Percentiles rank a stretch among this genome's conserved stretches.
Conservation (phyloP, 2,797 vertebrate species). For the Epinephelus awoara region DNA sequence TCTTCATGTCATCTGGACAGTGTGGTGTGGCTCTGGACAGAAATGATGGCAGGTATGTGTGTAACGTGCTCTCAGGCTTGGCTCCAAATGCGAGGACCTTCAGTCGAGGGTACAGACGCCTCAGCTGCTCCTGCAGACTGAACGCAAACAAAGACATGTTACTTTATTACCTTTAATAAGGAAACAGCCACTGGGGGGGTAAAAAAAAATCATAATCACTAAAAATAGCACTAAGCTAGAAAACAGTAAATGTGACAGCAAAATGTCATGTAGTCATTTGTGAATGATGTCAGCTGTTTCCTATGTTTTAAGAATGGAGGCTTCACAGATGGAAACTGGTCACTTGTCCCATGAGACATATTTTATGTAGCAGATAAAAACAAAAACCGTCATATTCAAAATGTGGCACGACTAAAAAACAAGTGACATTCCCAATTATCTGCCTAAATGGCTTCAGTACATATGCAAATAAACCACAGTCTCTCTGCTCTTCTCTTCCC, state of each 20-base stretch:
- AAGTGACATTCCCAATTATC: not conserved
- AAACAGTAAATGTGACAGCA: not conserved
- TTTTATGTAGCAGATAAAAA: not conserved
- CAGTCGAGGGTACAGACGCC: slow-evolving; percentile 92
- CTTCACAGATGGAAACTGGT: not conserved
- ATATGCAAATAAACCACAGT: not conserved
- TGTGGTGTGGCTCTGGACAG: slow-evolving; percentile 91
- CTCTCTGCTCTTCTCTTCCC: not conserved
- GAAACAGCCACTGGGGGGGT: not conserved
- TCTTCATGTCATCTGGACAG: slow-evolving; percentile 92
- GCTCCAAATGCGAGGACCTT: slow-evolving; percentile 94
- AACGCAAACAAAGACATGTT: not conserved
- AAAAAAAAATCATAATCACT: not conserved
- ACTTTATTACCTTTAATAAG: not conserved
- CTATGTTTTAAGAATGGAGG: not conserved
- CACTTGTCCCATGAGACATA: not conserved
- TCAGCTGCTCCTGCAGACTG: slow-evolving; percentile 95
- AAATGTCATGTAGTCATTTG: not conserved
- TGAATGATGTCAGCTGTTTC: not conserved
- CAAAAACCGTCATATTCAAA: not conserved
- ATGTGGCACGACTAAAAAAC: not conserved
- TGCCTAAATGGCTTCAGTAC: not conserved
- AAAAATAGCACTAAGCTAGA: not conserved
- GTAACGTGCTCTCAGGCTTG: slow-evolving; percentile 90
- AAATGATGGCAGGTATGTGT: slow-evolving; percentile 97